Evolutionary conservation across 2,888 invertebrate genomes (phyloP).

Genomic region (Orchesellides sinensis): DNA sequence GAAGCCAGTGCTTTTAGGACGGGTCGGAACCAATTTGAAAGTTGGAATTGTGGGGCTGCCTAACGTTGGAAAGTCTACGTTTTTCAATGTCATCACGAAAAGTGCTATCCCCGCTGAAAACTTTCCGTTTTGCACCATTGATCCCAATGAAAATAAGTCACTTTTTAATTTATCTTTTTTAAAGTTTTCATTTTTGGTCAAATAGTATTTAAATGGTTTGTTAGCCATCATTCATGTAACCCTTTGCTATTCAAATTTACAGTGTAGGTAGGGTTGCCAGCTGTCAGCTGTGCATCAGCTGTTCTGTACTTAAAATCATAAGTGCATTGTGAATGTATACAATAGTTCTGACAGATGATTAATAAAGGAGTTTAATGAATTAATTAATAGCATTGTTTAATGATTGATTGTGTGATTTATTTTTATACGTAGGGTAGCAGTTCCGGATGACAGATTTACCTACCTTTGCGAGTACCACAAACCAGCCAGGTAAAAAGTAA

Average conservation of each 20-base stretch:
- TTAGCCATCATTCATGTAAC: no score
- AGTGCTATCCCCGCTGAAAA: constrained; percentile 98
- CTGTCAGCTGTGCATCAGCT: no score
- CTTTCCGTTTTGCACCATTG: constrained; percentile 99
- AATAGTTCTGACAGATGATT: no score
- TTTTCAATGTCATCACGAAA: constrained; percentile 99
- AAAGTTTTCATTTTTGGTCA: constrained; percentile 74
- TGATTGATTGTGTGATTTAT: not conserved
- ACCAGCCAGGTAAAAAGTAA: constrained; percentile 93
- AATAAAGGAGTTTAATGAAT: not conserved
- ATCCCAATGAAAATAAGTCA: constrained; percentile 95
- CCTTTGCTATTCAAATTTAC: no score
- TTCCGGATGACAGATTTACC: constrained; percentile 96
- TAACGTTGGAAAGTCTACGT: constrained; percentile 99
- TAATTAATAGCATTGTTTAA: not conserved
- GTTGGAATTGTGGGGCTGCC: constrained; percentile 94
- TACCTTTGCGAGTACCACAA: constrained; percentile 96
- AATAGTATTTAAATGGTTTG: no score
- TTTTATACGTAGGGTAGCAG: constrained; percentile 93
- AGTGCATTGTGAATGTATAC: no score
- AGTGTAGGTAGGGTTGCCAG: no score
- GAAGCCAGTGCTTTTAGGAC: constrained; percentile 92
- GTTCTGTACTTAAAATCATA: no score
- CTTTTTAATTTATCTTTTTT: constrained; percentile 74
- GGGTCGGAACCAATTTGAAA: constrained; percentile 96